Evolutionary conservation across 2,797 vertebrate species (phyloP).

Genomic region (Paedocypris micromegethes): DNA sequence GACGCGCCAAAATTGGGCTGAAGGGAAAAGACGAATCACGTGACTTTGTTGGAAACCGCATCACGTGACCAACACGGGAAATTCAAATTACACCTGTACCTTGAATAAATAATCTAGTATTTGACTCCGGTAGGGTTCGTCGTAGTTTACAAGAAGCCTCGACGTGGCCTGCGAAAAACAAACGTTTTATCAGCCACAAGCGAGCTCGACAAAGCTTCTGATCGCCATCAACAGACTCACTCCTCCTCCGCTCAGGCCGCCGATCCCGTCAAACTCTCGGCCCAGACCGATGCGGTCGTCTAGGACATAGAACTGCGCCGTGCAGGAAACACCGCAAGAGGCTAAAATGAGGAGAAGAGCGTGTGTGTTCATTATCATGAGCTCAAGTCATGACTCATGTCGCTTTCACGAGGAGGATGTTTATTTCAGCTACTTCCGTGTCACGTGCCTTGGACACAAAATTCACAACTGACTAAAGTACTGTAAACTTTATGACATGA

Average conservation of each 20-base stretch:
- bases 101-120: conserved; percentile 93
- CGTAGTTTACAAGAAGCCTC: conserved; percentile 86
- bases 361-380: neutral
- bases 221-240: conserved; percentile 56
- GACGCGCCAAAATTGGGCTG: conserved; percentile 93
- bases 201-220: neutral
- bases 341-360: neutral
- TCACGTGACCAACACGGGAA: neutral
- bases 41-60: neutral
- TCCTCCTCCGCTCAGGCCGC: conserved; percentile 91
- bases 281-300: conserved; percentile 75
- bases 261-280: conserved; percentile 83
- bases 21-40: conserved; percentile 9
- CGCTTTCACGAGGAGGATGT: neutral
- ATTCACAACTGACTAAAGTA: too few relatives aligned
- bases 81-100: conserved; percentile 59
- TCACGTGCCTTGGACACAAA: neutral
- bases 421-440: conserved; percentile 3
- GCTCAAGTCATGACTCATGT: neutral
- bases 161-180: conserved; percentile 80
- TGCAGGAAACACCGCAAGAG: neutral
- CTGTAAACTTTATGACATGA: too few relatives aligned
- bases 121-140: conserved; percentile 84
- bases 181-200: neutral
- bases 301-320: conserved; percentile 63